A percentile compares a stretch with the other conserved stretches of the same genome.
phyloP scores from a whole-genome alignment of 2,113 vertebrate genomes.

The Callorhinus ursinus region DNA sequence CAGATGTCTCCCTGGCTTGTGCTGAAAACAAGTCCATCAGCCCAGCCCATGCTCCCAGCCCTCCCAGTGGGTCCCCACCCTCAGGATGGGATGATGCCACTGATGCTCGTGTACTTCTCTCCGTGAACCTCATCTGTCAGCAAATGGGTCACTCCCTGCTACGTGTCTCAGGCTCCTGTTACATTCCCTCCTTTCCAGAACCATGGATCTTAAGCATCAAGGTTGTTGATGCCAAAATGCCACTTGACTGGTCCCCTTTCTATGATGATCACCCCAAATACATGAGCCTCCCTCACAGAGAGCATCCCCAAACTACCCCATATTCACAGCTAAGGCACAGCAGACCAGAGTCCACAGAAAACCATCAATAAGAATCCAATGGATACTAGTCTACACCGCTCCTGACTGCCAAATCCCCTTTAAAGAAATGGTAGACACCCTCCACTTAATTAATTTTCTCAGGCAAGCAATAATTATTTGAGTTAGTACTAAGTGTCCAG shows the following conservation, averaged over 20 bases:
- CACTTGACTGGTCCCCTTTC: neutral
- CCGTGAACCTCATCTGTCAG: rapidly evolving
- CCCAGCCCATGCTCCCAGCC: neutral
- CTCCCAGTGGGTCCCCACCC: neutral
- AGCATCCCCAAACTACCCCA: no score
- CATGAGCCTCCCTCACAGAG: neutral
- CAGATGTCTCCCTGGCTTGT: rapidly evolving
- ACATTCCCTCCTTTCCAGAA: neutral
- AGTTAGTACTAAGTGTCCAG: no score
- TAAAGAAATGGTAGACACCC: no score
- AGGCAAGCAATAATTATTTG: no score
- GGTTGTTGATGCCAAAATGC: rapidly evolving
- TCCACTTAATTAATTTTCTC: neutral
- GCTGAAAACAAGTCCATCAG: neutral
- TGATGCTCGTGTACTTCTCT: rapidly evolving
- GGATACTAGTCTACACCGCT: neutral
- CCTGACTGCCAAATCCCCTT: neutral
- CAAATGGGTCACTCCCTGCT: rapidly evolving
- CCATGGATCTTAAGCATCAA: neutral
- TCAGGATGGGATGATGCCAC: rapidly evolving
- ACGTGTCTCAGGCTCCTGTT: rapidly evolving
- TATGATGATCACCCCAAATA: neutral
- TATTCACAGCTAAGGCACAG: no score
- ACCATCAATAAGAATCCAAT: no score
- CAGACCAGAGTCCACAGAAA: neutral